These are phyloP conservation scores for Galerucella pusilla DNA, from an alignment of 2,888 invertebrate species.

Conservation along the genomic window DNA sequence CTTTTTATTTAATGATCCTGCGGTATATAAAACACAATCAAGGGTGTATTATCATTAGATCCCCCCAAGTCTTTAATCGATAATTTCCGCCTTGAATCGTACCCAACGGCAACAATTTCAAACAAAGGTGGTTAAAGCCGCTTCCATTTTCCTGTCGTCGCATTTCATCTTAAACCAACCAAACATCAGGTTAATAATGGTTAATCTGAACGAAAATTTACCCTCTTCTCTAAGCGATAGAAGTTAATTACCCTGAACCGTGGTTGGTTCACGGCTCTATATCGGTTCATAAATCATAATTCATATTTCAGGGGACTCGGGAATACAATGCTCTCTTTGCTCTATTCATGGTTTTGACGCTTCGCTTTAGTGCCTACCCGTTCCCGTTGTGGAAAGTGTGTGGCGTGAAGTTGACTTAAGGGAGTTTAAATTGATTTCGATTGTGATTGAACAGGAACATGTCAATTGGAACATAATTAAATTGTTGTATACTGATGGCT, in stretches of 20 bases:
- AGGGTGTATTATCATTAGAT: not conserved
- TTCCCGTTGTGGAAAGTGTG: not conserved
- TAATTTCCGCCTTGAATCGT: slow-evolving; percentile 7
- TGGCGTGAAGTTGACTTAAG: slow-evolving; percentile 14
- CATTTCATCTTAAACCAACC: slow-evolving; percentile 32
- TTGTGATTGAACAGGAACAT: not conserved
- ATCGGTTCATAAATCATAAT: slow-evolving; percentile 64
- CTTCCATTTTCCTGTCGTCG: slow-evolving; percentile 30
- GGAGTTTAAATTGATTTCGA: slow-evolving; percentile 5
- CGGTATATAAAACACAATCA: not conserved
- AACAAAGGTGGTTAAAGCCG: slow-evolving; percentile 20
- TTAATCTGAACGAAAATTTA: slow-evolving; percentile 46
- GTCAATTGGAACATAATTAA: not conserved
- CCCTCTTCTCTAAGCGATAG: slow-evolving; percentile 39
- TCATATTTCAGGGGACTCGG: slow-evolving; percentile 58
- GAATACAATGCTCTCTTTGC: slow-evolving; percentile 55
- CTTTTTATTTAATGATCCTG: too few relatives aligned
- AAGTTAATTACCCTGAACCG: slow-evolving; percentile 65
- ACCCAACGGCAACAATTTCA: not conserved
- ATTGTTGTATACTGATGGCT: not conserved
- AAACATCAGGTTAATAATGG: slow-evolving; percentile 49
- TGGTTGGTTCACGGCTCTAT: slow-evolving; percentile 61
- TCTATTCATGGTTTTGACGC: slow-evolving; percentile 55
- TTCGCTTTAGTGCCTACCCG: slow-evolving; percentile 53
- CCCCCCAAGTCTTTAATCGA: slow-evolving; percentile 5